Evolutionary conservation across 2,888 invertebrate species (phyloP), one percentile per base, ranked within the genome.

Genomic region (Pasiphila rectangulata): DNA sequence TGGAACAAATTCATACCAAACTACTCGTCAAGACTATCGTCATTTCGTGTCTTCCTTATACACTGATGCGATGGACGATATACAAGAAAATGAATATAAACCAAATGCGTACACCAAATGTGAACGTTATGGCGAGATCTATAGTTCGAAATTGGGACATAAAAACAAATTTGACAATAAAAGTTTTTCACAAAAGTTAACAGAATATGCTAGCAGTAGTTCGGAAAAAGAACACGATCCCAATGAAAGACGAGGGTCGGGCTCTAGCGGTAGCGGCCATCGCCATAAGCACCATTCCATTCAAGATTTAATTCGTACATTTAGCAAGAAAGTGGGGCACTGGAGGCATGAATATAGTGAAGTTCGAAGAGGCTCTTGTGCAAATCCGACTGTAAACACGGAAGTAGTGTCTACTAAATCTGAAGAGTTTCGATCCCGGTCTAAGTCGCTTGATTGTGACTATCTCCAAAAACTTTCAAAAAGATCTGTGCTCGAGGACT

Each of bases 231-330:
- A 78, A 41, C 54, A 57, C 6, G 60, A 60, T 42, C 24, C 53
- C 7, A 60, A 63, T 20, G 84, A 88, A 53, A 69, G 86, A 46
- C 72, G 82, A 43, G 79, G 79, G 2, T 87, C 87, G 3, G 83
- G 75, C 10, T 82, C 84, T 9, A 79, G 78, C 52, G 58, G 60
- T 3, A 76, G 75, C 56, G 72, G 79, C 10, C 69, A 66, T 62
- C 82, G 70, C 32, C 90, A 92, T 61, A 92, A 92, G 66, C 92
- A 91, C 67, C 92, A 94, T 75, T 92, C 94, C 16, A 94, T 95
- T 63, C 94, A 94, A 66, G 95, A 95, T 66, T 79, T 95, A 75
- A 92, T 95, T 38, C 90, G 93, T 58, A 92, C 93, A 63, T 94
- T 95, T 59, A 92, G 94, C 15, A 93, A 94, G 69, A 93, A 93